Conservation (phyloP, 2,888 invertebrate genomes). For the Lasioglossum malachurum region DNA sequence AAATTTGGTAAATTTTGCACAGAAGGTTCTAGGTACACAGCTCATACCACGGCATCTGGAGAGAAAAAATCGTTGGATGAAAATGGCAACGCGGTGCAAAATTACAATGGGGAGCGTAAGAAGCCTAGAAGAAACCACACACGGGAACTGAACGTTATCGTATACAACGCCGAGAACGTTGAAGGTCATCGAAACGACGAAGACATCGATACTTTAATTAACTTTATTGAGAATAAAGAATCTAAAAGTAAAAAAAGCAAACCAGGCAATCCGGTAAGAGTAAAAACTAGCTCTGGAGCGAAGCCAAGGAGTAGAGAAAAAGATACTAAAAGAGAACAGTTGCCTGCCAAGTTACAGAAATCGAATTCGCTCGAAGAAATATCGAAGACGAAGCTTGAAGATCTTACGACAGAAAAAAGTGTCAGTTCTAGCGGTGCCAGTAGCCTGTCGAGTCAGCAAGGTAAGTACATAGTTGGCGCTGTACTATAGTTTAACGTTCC, state of each 20-base stretch:
- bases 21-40: slow-evolving; percentile 71
- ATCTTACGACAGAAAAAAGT: slow-evolving; percentile 87
- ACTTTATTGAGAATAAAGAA: slow-evolving; percentile 90
- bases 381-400: slow-evolving; percentile 91
- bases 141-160: slow-evolving; percentile 82
- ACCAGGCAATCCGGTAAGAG: slow-evolving; percentile 78
- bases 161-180: slow-evolving; percentile 87
- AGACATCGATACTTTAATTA: slow-evolving; percentile 91
- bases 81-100: slow-evolving; percentile 91
- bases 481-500: neutral
- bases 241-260: slow-evolving; percentile 82
- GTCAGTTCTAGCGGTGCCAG: slow-evolving; percentile 81
- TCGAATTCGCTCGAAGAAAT: slow-evolving; percentile 93
- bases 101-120: slow-evolving; percentile 79
- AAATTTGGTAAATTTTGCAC: slow-evolving; percentile 53
- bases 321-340: slow-evolving; percentile 82
- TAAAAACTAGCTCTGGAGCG: slow-evolving; percentile 82
- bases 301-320: slow-evolving; percentile 84
- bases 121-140: slow-evolving; percentile 81
- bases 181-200: slow-evolving; percentile 91
- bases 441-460: slow-evolving; percentile 82
- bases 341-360: slow-evolving; percentile 87
- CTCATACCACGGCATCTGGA: slow-evolving; percentile 78
- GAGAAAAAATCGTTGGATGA: slow-evolving; percentile 91
- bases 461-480: slow-evolving; percentile 64